Percentiles rank a stretch among this genome's conserved stretches.
Conservation (phyloP, 2,113 vertebrate species). For the Syrmaticus mikado region DNA sequence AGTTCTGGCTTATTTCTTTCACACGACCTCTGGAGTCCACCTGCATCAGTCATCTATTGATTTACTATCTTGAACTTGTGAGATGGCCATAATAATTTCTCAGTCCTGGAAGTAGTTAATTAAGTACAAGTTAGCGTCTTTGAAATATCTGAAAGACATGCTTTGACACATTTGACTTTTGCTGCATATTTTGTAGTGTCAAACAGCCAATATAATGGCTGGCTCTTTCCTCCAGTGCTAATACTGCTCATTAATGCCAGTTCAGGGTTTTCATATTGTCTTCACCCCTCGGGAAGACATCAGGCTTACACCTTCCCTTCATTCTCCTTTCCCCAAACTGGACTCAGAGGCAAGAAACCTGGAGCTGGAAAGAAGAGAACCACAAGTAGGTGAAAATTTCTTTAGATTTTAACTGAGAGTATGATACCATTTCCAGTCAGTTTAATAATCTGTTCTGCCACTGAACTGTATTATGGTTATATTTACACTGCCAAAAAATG, state of each 20-base stretch:
- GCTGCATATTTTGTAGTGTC: fast-evolving
- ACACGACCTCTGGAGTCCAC: background rate
- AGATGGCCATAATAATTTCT: background rate
- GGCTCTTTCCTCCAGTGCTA: background rate
- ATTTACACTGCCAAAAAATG: background rate
- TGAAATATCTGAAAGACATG: background rate
- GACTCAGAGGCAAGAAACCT: background rate
- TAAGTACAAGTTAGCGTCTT: background rate
- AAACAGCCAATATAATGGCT: background rate
- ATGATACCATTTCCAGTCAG: background rate
- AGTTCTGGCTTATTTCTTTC: background rate
- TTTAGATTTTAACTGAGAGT: background rate
- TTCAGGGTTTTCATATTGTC: background rate
- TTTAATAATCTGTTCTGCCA: background rate
- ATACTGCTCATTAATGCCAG: background rate
- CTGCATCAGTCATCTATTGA: background rate
- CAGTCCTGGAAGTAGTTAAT: background rate
- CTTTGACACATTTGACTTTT: background rate
- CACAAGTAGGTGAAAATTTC: too few species aligned
- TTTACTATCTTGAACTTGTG: background rate
- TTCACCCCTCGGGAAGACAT: background rate
- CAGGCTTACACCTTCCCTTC: background rate
- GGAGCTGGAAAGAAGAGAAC: background rate
- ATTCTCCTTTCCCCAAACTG: background rate
- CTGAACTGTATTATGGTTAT: background rate